Percentiles rank a stretch among this genome's conserved stretches.
phyloP scores from a whole-genome alignment of 1,140 invertebrate genomes.

The Cydia pomonella region DNA sequence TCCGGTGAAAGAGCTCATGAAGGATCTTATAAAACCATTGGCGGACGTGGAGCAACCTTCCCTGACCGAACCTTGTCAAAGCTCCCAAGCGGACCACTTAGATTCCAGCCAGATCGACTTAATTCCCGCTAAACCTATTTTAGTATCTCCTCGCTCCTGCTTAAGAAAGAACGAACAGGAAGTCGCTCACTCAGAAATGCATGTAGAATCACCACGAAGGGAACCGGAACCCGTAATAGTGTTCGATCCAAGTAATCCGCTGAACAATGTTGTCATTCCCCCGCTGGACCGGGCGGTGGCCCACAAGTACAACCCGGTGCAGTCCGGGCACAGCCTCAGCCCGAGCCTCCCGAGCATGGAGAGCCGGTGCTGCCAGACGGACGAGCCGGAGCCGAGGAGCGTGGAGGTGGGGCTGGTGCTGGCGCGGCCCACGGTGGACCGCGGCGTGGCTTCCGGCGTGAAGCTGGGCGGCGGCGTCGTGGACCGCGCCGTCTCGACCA shows the following conservation, averaged over 20 bases:
- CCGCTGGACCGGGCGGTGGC: slow-evolving; percentile 45
- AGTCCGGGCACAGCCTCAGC: slow-evolving; percentile 22
- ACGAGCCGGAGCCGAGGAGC: neutral
- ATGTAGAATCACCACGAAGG: neutral
- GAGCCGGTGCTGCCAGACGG: neutral
- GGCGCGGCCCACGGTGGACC: neutral
- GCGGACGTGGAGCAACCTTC: slow-evolving; percentile 49
- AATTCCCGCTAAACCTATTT: slow-evolving; percentile 47
- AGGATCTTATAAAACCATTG: slow-evolving; percentile 63
- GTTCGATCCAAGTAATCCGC: slow-evolving; percentile 61
- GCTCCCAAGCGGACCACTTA: slow-evolving; percentile 57
- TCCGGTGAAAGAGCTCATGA: slow-evolving; percentile 66
- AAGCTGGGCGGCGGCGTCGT: slow-evolving; percentile 27
- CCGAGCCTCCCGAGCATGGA: neutral
- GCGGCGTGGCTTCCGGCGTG: neutral
- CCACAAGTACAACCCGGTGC: slow-evolving; percentile 56
- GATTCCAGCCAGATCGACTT: slow-evolving; percentile 71
- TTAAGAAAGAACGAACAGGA: slow-evolving; percentile 12
- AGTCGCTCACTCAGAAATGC: neutral
- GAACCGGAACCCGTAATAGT: slow-evolving; percentile 45
- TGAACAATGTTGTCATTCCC: slow-evolving; percentile 63
- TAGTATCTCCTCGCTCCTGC: slow-evolving; percentile 41
- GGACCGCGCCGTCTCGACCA: slow-evolving; percentile 47
- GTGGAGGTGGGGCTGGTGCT: neutral
- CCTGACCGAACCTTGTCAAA: slow-evolving; percentile 35